Evolutionary conservation across 2,888 invertebrate genomes (phyloP).

Genomic region (Melieria crassipennis): DNA sequence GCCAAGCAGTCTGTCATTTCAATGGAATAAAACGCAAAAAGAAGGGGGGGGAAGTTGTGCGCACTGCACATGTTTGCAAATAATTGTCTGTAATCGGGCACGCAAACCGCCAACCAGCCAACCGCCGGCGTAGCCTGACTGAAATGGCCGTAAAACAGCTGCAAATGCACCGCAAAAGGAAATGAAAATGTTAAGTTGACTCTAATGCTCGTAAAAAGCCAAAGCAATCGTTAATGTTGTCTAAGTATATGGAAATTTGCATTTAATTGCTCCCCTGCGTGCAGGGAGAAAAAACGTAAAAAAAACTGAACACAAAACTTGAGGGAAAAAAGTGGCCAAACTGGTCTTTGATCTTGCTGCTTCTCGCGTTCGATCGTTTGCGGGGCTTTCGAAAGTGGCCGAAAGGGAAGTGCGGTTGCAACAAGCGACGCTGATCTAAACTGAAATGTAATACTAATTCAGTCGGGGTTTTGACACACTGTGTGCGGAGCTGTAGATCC

Average conservation of each 20-base stretch:
- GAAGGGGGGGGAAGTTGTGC: no score
- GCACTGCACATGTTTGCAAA: neutral
- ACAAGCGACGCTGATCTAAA: no score
- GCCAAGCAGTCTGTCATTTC: conserved; percentile 33
- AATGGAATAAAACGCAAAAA: conserved; percentile 2
- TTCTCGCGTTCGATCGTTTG: no score
- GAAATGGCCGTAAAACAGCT: neutral
- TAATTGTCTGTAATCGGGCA: neutral
- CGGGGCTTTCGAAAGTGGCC: no score
- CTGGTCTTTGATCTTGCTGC: neutral
- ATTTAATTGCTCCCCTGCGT: neutral
- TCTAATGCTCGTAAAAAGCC: neutral
- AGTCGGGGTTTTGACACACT: no score
- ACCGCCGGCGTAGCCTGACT: no score
- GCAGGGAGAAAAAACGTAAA: neutral
- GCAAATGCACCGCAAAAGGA: conserved; percentile 5
- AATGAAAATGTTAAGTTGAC: conserved; percentile 15
- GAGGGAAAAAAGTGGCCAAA: neutral
- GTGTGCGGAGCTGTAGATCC: no score
- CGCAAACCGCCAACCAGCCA: no score
- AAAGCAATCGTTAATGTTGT: neutral
- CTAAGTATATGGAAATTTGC: conserved; percentile 7
- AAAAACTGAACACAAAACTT: neutral
- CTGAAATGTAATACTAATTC: no score
- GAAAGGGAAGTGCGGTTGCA: no score